Percentiles rank a stretch among this genome's conserved stretches.
These are phyloP conservation scores for Meganola albula DNA, from an alignment of 2,888 invertebrate genomes.

Conservation along the genomic window DNA sequence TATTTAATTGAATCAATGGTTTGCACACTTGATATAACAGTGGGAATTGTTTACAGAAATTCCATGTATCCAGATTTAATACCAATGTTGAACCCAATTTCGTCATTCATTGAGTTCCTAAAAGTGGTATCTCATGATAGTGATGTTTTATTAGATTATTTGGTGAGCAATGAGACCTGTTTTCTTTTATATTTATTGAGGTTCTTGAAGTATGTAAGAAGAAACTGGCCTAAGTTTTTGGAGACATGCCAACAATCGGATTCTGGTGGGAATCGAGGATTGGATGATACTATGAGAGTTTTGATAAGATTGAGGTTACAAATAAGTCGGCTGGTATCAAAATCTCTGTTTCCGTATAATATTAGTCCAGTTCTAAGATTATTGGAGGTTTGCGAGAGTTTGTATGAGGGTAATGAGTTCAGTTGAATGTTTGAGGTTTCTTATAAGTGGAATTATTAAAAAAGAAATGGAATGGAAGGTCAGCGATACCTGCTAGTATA, in stretches of 20 bases:
- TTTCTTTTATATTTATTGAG: conserved; percentile 90
- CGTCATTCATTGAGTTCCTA: conserved; percentile 91
- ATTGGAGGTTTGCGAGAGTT: conserved; percentile 88
- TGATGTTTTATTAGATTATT: conserved; percentile 87
- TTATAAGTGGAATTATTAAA: too few species aligned
- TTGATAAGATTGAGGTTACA: conserved; percentile 87
- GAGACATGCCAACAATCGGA: conserved; percentile 84
- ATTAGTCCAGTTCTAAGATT: conserved; percentile 91
- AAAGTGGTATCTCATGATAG: conserved; percentile 89
- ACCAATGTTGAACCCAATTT: conserved; percentile 89
- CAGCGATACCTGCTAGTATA: too few species aligned
- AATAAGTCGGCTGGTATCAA: conserved; percentile 88
- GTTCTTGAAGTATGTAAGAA: conserved; percentile 88
- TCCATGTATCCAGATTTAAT: conserved; percentile 88
- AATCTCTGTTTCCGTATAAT: conserved; percentile 92
- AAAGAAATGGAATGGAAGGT: too few species aligned
- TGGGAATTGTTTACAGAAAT: conserved; percentile 89
- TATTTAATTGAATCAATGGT: conserved; percentile 95
- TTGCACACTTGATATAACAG: conserved; percentile 91
- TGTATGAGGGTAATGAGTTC: conserved; percentile 90
- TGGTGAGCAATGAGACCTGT: conserved; percentile 94
- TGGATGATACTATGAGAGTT: conserved; percentile 91
- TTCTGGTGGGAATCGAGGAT: conserved; percentile 72
- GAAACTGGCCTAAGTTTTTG: conserved; percentile 90
- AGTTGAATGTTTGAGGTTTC: conserved; percentile 71